phyloP scores from a whole-genome alignment of 1,140 invertebrate genomes.

The Laodelphax striatellus region DNA sequence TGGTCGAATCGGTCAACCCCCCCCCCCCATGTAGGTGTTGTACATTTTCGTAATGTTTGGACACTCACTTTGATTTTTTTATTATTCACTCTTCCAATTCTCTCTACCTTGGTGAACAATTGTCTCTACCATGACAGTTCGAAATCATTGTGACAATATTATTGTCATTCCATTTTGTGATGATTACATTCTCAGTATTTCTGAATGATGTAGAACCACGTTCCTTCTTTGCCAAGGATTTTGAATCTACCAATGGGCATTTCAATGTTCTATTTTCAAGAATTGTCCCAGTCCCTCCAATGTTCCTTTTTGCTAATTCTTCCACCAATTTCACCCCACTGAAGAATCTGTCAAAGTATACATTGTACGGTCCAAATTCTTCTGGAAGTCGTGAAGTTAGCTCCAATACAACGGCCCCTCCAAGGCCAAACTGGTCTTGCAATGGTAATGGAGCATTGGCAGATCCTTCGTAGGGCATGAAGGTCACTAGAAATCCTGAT shows the following conservation, averaged over 20 bases:
- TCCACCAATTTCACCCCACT: not conserved
- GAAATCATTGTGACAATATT: too few relatives aligned
- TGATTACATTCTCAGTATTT: too few relatives aligned
- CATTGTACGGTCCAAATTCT: conserved; percentile 1
- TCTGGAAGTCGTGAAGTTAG: conserved; percentile 2
- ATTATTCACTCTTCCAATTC: too few relatives aligned
- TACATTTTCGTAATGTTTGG: not conserved
- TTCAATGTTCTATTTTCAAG: not conserved
- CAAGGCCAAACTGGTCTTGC: not conserved
- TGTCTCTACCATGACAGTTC: too few relatives aligned
- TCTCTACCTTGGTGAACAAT: too few relatives aligned
- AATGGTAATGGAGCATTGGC: too few relatives aligned
- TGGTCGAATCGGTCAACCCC: not conserved
- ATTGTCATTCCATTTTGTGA: too few relatives aligned
- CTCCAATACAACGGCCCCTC: conserved; percentile 4
- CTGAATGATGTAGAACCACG: too few relatives aligned
- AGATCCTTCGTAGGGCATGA: too few relatives aligned
- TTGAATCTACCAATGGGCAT: not conserved
- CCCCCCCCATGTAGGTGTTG: not conserved
- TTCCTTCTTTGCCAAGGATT: too few relatives aligned
- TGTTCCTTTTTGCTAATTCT: not conserved
- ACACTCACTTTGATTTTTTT: too few relatives aligned
- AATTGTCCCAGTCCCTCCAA: not conserved
- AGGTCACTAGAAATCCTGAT: conserved; percentile 3
- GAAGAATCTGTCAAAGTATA: conserved; percentile 10